Conservation (phyloP, 1,140 invertebrate species). For the Drosophila micromelanica region DNA sequence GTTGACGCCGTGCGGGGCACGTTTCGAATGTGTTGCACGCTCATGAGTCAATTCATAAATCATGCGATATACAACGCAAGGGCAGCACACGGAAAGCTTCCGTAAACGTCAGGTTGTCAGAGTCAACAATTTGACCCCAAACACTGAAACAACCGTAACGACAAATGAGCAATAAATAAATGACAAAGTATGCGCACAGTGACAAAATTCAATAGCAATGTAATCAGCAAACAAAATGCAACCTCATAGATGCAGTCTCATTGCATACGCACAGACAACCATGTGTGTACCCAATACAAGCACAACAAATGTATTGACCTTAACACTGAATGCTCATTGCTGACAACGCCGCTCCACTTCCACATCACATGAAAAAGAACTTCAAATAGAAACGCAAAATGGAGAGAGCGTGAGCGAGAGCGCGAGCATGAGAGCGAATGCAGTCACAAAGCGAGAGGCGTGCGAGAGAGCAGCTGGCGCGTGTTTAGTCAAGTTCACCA, state of each 20-base stretch:
- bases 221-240: constrained; percentile 72
- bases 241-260: constrained; percentile 54
- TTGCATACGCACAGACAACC: constrained; percentile 23
- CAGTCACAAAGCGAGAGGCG: constrained; percentile 22
- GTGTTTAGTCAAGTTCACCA: constrained; percentile 74
- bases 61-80: constrained; percentile 24
- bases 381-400: constrained; percentile 56
- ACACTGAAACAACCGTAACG: constrained; percentile 26
- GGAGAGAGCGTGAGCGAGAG: constrained; percentile 19
- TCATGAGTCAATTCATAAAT: constrained; percentile 22
- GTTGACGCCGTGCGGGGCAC: constrained; percentile 2
- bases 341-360: constrained; percentile 26
- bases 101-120: constrained; percentile 60
- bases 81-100: constrained; percentile 49
- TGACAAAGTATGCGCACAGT: constrained; percentile 17
- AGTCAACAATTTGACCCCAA: constrained; percentile 52
- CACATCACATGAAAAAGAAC: constrained; percentile 59
- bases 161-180: constrained; percentile 54
- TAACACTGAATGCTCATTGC: constrained; percentile 74
- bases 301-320: constrained; percentile 77
- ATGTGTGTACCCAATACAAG: constrained; percentile 15
- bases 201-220: constrained; percentile 67
- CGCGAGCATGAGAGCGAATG: constrained; percentile 21
- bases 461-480: constrained; percentile 34
- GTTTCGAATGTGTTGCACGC: constrained; percentile 46